Percentiles rank a stretch among this genome's conserved stretches.
Evolutionary conservation across 2,113 vertebrate species (phyloP).

Genomic region (Catharus bicknelli): DNA sequence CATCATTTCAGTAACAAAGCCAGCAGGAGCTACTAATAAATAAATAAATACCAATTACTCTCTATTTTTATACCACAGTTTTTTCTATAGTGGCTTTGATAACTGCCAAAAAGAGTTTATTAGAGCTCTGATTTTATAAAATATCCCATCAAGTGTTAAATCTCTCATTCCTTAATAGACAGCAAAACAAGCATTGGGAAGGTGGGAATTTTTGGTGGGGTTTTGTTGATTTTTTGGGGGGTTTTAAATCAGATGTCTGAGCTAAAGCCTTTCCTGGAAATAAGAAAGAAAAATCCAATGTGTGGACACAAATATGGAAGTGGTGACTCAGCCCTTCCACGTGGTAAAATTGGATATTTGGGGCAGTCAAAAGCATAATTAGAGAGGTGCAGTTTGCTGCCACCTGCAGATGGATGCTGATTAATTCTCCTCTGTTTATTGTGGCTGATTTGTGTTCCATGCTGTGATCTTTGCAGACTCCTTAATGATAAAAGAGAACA

Average conservation of each 20-base stretch:
- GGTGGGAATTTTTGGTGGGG: background rate
- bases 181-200: background rate
- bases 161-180: background rate
- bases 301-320: background rate
- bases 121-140: background rate
- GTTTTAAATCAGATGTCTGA: background rate
- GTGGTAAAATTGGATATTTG: background rate
- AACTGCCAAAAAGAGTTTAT: background rate
- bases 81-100: background rate
- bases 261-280: background rate
- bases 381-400: background rate
- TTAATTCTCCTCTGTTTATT: background rate
- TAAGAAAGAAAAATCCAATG: background rate
- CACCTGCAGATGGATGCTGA: background rate
- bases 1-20: background rate
- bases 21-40: background rate
- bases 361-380: background rate
- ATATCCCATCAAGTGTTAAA: background rate
- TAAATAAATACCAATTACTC: background rate
- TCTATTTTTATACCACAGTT: rapidly evolving
- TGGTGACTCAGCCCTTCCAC: background rate
- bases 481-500: slow-evolving; percentile 91
- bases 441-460: background rate
- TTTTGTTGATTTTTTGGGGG: too few relatives aligned
- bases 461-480: slow-evolving; percentile 72